These are phyloP conservation scores for Hirudinaria manillensis DNA, from an alignment of 2,888 invertebrate genomes.

Conservation along the genomic window DNA sequence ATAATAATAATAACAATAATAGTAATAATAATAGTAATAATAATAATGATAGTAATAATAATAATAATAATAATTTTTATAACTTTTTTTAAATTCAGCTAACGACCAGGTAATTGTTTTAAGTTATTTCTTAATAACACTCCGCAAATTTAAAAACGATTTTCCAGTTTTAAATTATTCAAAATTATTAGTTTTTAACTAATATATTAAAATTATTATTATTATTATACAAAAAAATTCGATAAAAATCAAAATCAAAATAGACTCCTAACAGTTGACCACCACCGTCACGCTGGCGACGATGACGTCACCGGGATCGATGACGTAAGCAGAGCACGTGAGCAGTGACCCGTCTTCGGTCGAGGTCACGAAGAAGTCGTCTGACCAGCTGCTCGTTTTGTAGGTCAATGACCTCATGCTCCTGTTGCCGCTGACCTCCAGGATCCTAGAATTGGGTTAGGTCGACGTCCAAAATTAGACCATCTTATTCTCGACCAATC, in stretches of 20 bases:
- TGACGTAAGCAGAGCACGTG: conserved; percentile 9
- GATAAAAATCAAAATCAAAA: background rate
- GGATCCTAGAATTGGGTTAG: background rate
- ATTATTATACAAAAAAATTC: no score
- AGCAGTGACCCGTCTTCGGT: conserved; percentile 18
- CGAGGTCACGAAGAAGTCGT: conserved; percentile 15
- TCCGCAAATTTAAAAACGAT: no score
- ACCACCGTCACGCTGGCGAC: conserved; percentile 15
- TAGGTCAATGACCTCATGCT: conserved; percentile 18
- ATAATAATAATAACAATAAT: conserved; percentile 4
- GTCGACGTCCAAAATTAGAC: background rate
- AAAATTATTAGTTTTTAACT: no score
- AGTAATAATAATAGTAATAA: conserved; percentile 14
- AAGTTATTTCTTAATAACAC: no score
- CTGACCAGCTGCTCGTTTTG: conserved; percentile 27
- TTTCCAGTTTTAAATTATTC: no score
- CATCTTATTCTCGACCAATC: no score
- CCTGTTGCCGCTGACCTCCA: conserved; percentile 14
- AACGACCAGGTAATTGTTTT: no score
- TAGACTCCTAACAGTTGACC: conserved; percentile 20
- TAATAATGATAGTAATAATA: no score
- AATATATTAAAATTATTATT: no score
- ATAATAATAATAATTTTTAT: no score
- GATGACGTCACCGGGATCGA: conserved; percentile 3
- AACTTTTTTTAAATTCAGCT: no score